Conservation (phyloP, 2,888 invertebrate species). For the Venusia cambrica region DNA sequence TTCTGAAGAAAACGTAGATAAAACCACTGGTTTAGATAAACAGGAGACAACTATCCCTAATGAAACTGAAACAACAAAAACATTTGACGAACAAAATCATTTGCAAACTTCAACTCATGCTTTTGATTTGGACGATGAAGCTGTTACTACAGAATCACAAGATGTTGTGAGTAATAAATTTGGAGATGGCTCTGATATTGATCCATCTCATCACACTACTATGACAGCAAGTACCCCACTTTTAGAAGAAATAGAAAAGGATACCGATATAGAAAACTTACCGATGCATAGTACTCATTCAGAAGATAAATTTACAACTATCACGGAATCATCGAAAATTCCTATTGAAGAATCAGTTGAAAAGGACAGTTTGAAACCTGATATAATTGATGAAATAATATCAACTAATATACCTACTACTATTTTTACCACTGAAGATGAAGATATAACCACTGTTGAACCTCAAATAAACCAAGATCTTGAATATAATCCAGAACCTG, state of each 20-base stretch:
- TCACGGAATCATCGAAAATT: slow-evolving; percentile 13
- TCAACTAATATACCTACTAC: slow-evolving; percentile 13
- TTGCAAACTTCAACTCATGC: slow-evolving; percentile 16
- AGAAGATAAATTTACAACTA: slow-evolving; percentile 12
- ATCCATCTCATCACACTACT: slow-evolving; percentile 17
- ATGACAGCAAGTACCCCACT: slow-evolving; percentile 29
- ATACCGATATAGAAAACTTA: slow-evolving; percentile 21
- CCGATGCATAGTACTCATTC: slow-evolving; percentile 10
- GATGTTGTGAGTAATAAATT: slow-evolving; percentile 11
- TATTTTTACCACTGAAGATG: slow-evolving; percentile 4
- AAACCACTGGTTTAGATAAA: slow-evolving; percentile 13
- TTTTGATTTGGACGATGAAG: slow-evolving; percentile 26
- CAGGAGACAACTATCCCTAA: slow-evolving; percentile 5
- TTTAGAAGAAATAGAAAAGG: slow-evolving; percentile 35
- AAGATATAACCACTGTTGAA: slow-evolving; percentile 7
- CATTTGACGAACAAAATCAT: slow-evolving; percentile 12
- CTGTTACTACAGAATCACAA: slow-evolving; percentile 26
- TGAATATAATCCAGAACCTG: slow-evolving; percentile 7
- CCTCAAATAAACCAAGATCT: slow-evolving; percentile 2
- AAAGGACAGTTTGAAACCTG: slow-evolving; percentile 11
- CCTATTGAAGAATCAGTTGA: slow-evolving; percentile 5
- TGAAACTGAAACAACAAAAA: slow-evolving; percentile 2
- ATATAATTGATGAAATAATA: slow-evolving; percentile 14
- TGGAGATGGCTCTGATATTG: slow-evolving; percentile 10
- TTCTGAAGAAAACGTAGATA: slow-evolving; percentile 17